Base-by-base conservation (phyloP, 2,113 vertebrate species). In the Hydropotes inermis region DNA sequence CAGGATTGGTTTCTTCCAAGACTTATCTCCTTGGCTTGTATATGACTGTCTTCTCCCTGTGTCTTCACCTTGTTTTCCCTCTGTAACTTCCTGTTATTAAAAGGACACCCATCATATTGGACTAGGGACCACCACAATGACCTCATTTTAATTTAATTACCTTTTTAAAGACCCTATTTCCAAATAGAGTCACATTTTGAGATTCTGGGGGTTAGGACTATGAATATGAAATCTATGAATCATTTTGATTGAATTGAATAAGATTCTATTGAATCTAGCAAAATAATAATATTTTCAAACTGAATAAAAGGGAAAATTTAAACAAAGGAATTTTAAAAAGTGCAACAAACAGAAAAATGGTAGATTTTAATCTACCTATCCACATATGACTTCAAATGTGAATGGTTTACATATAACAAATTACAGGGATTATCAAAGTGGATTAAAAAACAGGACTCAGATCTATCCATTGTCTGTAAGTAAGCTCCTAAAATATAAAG, bases 161-260 rank as follows among this genome's bases (percentile, higher is more conserved):
- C 5, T 87, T 45, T 94, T 93, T 91, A 91, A 93, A 93, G 27
- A 78, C 17, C 17, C 11, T 54, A 1, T 90, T 6, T 87, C 55
- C 64, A 94, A 91, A 64, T n/a, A 82, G 21, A 84, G 19, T 60
- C 39, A 47, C 1, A 9, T 61, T 84, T 11, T 23, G 67, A 82
- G 70, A 52, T 78, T 61, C 27, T 47, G 52, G 57, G 89, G 39
- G n/a, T 83, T 94, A 92, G 50, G 70, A 47, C 17, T 54, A 78
- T 33, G 70, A 89, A 50, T 58, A 87, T 88, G 87, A 96, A 74
- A 92, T 86, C 50, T 76, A 61, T 78, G 36, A 89, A 89, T 89
- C 52, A 61, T n/a, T 58, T 84, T 60, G 36, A 43, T 78, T 33
- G 79, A 92, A 87, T 57, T 50, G 17, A 87, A 36, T 76, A 87